Evolutionary conservation across 30 jellyfish, hydroid and myxozoan species (phyloP).

Genomic region (Phacellophora camtschatica): DNA sequence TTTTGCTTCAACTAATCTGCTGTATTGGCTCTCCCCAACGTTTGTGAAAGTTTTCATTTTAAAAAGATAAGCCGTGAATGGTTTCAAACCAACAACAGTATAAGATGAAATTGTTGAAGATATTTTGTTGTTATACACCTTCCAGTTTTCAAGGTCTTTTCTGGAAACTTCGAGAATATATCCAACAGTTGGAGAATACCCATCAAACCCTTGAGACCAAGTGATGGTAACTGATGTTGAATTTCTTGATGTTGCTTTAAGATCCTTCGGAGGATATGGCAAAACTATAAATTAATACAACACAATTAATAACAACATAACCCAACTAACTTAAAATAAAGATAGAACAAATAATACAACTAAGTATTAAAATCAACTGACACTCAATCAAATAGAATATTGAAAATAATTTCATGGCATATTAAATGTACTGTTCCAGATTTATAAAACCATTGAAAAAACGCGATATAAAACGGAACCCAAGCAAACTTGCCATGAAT

Average conservation of each 20-base stretch:
- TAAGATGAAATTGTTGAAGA: not conserved
- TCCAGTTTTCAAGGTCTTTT: constrained; percentile 19
- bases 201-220: constrained; percentile 58
- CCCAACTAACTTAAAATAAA: not conserved
- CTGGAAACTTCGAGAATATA: constrained; percentile 27
- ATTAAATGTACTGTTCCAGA: too few species aligned
- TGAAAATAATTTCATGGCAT: too few species aligned
- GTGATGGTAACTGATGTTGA: constrained; percentile 16
- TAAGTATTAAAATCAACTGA: too few species aligned
- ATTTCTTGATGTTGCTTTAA: not conserved
- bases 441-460: too few species aligned
- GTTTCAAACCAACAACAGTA: constrained; percentile 56
- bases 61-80: constrained; percentile 23
- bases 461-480: too few species aligned
- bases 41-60: constrained; percentile 13
- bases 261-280: constrained; percentile 45
- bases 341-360: too few species aligned
- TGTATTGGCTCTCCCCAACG: constrained; percentile 22
- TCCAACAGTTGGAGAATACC: constrained; percentile 29
- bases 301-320: not conserved
- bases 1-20: not conserved
- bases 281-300: not conserved
- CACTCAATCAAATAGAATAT: too few species aligned
- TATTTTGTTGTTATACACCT: not conserved
- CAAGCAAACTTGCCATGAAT: too few species aligned